Evolutionary conservation across 2,113 vertebrate species (phyloP), one percentile per base, ranked within the genome.

Genomic region (Henicopernis longicauda): DNA sequence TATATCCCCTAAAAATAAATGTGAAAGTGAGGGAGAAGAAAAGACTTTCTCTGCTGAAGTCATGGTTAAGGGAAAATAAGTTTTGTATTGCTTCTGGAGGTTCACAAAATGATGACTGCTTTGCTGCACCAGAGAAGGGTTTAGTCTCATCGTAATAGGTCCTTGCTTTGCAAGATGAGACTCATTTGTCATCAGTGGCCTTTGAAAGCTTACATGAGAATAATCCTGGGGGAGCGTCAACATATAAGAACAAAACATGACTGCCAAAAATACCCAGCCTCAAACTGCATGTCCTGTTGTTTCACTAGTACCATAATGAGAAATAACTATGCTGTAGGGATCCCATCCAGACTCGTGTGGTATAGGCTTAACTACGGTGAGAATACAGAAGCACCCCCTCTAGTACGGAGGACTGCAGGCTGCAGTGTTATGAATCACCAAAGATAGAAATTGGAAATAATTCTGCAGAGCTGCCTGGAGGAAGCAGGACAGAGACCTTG

Each of bases 401-500:
- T 49, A 21, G 40, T 22, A 61, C 2, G 2, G 82, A 81, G 91
- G 36, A 86, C 74, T 67, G 83, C 82, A 96, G 81, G 82, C 29
- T 10, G 61, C 2, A 9, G n/a, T n/a, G 81, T 78, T 82, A 87
- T 90, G 73, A 91, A 85, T 81, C 92, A 95, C 66, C 45, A 61
- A 67, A 76, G 70, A 36, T 5, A 91, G 55, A 85, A 42, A 70
- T 18, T 45, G 92, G 79, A 91, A 82, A 72, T 52, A 84, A 91
- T 66, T 89, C 67, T 84, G 26, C 42, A 88, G 88, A 76, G 47
- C 72, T 95, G 90, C 67, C 85, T 93, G 58, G 67, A 95, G 79
- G 90, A 82, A 95, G 95, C 54, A 71, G 92, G 88, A 94, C 3
- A 6, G 85, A 95, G 95, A 96, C 96, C 94, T 95, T 96, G 95